These are phyloP conservation scores for Masticophis lateralis DNA, from an alignment of 2,797 vertebrate species.

Conservation along the genomic window DNA sequence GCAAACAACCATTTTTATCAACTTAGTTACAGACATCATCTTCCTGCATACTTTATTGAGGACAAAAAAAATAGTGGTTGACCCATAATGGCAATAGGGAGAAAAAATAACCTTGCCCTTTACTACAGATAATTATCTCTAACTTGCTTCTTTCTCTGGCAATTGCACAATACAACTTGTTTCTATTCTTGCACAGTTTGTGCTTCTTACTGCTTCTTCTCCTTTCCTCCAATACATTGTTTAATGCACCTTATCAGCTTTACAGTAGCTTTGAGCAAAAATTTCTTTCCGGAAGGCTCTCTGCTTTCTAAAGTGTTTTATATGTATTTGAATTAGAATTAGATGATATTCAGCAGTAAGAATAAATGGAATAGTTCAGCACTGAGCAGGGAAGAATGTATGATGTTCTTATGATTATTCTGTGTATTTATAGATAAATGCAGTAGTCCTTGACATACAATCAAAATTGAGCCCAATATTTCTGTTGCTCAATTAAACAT, in stretches of 20 bases:
- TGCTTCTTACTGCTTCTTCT: background rate
- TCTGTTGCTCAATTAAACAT: background rate
- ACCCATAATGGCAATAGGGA: background rate
- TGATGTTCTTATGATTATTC: background rate
- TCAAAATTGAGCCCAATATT: background rate
- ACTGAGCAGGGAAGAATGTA: background rate
- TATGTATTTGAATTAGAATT: background rate
- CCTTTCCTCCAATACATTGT: background rate
- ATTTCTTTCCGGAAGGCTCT: background rate
- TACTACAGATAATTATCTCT: background rate
- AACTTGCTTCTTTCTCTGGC: background rate
- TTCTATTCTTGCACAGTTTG: background rate
- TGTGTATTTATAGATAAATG: background rate
- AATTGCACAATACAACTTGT: background rate
- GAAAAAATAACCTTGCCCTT: background rate
- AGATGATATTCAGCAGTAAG: background rate
- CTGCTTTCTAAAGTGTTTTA: background rate
- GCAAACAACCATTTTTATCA: background rate
- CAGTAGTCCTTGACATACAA: background rate
- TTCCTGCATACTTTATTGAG: background rate
- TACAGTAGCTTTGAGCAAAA: background rate
- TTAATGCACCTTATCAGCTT: background rate
- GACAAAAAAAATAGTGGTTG: background rate
- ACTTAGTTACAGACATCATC: background rate
- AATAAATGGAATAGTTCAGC: background rate